Base-by-base conservation (phyloP, 2,888 invertebrate genomes). In the Drosophila melanosoma region DNA sequence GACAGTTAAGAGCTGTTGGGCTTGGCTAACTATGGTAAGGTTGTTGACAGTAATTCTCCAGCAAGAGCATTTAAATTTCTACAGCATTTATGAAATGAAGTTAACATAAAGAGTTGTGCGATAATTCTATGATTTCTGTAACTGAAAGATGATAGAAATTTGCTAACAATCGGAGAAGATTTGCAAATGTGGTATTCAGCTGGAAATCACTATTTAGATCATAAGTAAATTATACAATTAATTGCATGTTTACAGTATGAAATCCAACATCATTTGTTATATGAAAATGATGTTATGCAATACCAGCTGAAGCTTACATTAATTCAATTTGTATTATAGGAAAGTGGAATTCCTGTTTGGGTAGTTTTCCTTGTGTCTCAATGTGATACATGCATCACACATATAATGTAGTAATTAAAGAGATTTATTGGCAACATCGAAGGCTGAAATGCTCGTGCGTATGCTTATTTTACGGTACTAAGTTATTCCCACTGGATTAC, bases 1-100 rank as follows among this genome's bases (percentile, higher is more conserved):
- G 86, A 73, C 83, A 74, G 83, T 75, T 79, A 85, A 82, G 88
- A 72, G 73, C 78, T 68, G 33, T 58, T 45, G 62, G 76, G 56
- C 61, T 32, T 58, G 65, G 48, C 45, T 54, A 77, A 76, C 63
- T 42, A 51, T 36, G 32, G 53, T 66, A 53, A 33, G 38, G 57
- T 48, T 36, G 33, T 62, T 62, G 58, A 38, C 49, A 32, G 40
- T 36, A 68, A 23, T 62, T 60, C 59, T 49, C 20, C 36, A 65
- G 42, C 38, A 32, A 52, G 40, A 69, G 42, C 69, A 26, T 59
- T 33, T 7, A 60, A 45, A 51, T 20, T 76, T 77, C 64, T 76
- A 77, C 58, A 61, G 57, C 15, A 33, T 32, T 12, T 40, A 20
- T 35, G 17, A 38, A 36, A 54, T 54, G 36, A 17, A 23, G 54